These are phyloP conservation scores for Catotricha subobsoleta DNA, from an alignment of 2,888 invertebrate species.

Conservation along the genomic window DNA sequence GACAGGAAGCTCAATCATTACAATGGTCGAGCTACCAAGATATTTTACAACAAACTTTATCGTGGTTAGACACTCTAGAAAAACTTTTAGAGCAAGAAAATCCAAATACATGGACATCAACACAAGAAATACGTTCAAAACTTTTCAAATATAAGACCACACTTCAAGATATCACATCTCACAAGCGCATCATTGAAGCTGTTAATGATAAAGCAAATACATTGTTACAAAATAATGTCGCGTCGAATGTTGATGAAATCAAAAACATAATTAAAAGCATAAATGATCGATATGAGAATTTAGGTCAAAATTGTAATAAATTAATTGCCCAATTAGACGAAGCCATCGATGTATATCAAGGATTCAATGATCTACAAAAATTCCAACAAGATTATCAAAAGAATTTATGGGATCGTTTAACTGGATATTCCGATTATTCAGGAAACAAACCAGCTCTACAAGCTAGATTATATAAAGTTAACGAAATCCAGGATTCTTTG, in stretches of 20 bases:
- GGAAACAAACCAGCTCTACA: conserved; percentile 77
- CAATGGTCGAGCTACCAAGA: conserved; percentile 78
- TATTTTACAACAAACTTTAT: conserved; percentile 57
- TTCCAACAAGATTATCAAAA: conserved; percentile 80
- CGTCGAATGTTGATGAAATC: conserved; percentile 35
- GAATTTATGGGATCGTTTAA: conserved; percentile 73
- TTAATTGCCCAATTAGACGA: conserved; percentile 56
- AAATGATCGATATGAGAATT: conserved; percentile 53
- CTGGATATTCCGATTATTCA: conserved; percentile 64
- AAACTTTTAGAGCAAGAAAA: conserved; percentile 54
- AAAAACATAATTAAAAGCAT: conserved; percentile 52
- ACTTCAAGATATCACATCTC: conserved; percentile 75
- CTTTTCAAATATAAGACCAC: conserved; percentile 69
- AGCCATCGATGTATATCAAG: conserved; percentile 63
- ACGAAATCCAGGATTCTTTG: conserved; percentile 59
- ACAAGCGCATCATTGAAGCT: conserved; percentile 78
- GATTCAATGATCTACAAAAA: conserved; percentile 71
- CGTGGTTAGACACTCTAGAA: conserved; percentile 78
- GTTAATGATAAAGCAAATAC: conserved; percentile 74
- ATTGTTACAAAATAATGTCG: conserved; percentile 35
- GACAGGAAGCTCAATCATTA: conserved; percentile 62
- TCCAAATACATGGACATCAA: conserved; percentile 51
- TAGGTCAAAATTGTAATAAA: conserved; percentile 45
- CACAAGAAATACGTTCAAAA: conserved; percentile 71
- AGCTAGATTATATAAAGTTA: conserved; percentile 58